These are phyloP conservation scores for Prunella himalayana DNA, from an alignment of 2,113 vertebrate genomes.

Conservation along the genomic window DNA sequence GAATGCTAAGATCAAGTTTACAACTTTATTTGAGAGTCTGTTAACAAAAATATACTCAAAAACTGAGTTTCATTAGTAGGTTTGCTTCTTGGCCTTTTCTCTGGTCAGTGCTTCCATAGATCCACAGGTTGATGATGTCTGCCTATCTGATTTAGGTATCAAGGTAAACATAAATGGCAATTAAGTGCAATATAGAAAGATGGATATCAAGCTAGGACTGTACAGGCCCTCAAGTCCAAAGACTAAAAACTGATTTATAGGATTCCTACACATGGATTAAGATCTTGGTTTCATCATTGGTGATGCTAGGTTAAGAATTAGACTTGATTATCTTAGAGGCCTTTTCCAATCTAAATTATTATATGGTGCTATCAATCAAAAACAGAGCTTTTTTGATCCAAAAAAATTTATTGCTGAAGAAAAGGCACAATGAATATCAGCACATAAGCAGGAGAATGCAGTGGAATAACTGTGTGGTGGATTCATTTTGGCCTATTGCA, in stretches of 20 bases:
- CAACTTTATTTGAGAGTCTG: background rate
- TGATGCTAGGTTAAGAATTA: background rate
- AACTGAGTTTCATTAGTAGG: background rate
- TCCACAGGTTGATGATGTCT: background rate
- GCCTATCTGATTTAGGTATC: background rate
- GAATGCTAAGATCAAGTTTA: background rate
- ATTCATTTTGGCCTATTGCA: background rate
- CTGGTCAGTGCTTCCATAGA: background rate
- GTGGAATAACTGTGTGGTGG: background rate
- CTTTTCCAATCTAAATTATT: background rate
- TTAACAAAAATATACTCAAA: background rate
- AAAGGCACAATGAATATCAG: background rate
- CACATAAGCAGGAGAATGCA: background rate
- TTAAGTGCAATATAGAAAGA: background rate
- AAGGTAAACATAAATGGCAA: background rate
- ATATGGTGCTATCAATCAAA: background rate
- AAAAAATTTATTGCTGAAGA: background rate
- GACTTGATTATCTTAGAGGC: background rate
- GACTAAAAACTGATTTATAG: background rate
- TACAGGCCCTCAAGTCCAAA: background rate
- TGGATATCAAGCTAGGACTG: background rate
- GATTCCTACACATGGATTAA: background rate
- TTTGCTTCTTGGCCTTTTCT: background rate
- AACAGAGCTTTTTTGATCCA: background rate
- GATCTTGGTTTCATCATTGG: background rate